A percentile compares a stretch with the other conserved stretches of the same genome.
These are phyloP conservation scores for Channa maculata DNA, from an alignment of 2,113 vertebrate genomes.

Conservation along the genomic window DNA sequence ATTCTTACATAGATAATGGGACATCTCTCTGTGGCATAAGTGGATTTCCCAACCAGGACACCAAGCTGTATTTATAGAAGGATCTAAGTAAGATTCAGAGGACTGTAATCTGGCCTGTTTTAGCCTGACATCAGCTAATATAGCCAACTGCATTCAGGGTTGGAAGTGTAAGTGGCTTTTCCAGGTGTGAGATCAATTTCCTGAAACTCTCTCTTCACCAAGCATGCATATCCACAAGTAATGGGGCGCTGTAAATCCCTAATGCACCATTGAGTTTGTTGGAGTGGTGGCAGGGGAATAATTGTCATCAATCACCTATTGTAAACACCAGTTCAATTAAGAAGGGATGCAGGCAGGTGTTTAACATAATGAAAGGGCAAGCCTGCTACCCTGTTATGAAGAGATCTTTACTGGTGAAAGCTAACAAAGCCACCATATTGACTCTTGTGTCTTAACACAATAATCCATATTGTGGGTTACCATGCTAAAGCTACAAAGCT, in stretches of 20 bases:
- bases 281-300: constrained; percentile 56
- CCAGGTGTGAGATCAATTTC: constrained; percentile 56
- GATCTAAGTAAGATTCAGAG: constrained; percentile 45
- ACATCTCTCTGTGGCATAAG: constrained; percentile 54
- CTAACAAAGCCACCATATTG: too few species aligned
- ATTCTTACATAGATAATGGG: constrained; percentile 40
- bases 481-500: background rate
- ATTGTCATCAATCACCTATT: constrained; percentile 58
- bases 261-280: constrained; percentile 25
- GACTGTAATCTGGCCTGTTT: constrained; percentile 56
- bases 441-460: constrained; percentile 4
- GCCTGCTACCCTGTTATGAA: constrained; percentile 36
- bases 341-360: constrained; percentile 43
- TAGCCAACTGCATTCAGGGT: constrained; percentile 22
- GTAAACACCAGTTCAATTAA: constrained; percentile 66
- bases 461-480: constrained; percentile 11
- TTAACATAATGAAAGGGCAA: constrained; percentile 64
- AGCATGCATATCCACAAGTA: constrained; percentile 35
- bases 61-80: constrained; percentile 64
- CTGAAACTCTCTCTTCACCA: constrained; percentile 8
- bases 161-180: constrained; percentile 35
- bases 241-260: constrained; percentile 52
- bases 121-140: constrained; percentile 38
- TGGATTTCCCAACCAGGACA: constrained; percentile 69
- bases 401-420: constrained; percentile 39